Conservation (phyloP, 2,888 invertebrate species). For the Drosophila percnosoma region DNA sequence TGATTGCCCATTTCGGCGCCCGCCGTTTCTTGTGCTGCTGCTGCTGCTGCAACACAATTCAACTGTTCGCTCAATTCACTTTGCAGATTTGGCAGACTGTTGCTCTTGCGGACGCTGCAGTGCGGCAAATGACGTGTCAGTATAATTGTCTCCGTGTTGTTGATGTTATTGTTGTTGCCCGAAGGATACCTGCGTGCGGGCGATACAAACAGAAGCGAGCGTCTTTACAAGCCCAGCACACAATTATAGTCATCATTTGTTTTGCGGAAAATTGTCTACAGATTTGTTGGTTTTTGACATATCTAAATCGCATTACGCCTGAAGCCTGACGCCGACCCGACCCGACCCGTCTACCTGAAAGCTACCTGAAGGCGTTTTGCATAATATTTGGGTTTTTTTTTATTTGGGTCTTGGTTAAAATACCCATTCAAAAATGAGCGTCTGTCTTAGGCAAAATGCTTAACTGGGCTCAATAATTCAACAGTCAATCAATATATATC, state of each 20-base stretch:
- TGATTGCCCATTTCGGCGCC: slow-evolving; percentile 38
- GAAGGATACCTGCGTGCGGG: slow-evolving; percentile 89
- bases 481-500: neutral
- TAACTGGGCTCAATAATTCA: neutral
- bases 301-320: slow-evolving; percentile 17
- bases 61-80: slow-evolving; percentile 31
- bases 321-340: neutral
- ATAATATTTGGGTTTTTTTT: slow-evolving; percentile 11
- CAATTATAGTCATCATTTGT: slow-evolving; percentile 57
- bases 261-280: slow-evolving; percentile 45
- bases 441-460: no score
- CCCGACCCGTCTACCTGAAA: neutral
- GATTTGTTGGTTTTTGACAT: slow-evolving; percentile 24
- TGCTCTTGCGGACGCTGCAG: slow-evolving; percentile 89
- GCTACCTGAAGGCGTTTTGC: slow-evolving; percentile 13
- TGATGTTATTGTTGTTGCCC: slow-evolving; percentile 88
- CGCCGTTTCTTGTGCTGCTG: slow-evolving; percentile 35
- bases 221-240: slow-evolving; percentile 75
- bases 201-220: slow-evolving; percentile 73
- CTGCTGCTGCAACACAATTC: slow-evolving; percentile 55
- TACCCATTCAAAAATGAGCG: slow-evolving; percentile 5
- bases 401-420: neutral
- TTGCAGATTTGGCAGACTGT: slow-evolving; percentile 91
- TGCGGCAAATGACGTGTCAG: slow-evolving; percentile 86
- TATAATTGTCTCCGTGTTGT: slow-evolving; percentile 84